A percentile compares a stretch with the other conserved stretches of the same genome.
These are phyloP conservation scores for Cephus cinctus DNA, from an alignment of 1,140 invertebrate genomes.

Conservation along the genomic window DNA sequence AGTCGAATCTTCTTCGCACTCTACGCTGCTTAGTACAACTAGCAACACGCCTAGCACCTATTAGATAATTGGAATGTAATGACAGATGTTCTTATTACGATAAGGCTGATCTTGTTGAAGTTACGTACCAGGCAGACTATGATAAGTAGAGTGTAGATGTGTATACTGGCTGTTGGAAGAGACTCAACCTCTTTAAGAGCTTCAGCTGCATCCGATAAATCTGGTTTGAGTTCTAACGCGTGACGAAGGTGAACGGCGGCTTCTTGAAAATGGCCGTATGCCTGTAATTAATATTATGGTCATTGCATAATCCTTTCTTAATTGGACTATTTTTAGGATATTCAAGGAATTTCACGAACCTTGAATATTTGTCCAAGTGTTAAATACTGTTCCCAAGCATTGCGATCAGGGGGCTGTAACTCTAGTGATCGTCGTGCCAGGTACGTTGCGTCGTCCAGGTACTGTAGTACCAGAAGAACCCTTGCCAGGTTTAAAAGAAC, in stretches of 20 bases:
- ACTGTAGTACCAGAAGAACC: conserved; percentile 81
- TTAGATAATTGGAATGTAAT: conserved; percentile 26
- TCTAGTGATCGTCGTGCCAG: conserved; percentile 73
- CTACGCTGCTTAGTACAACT: conserved; percentile 71
- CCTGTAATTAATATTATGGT: conserved; percentile 44
- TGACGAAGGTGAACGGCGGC: conserved; percentile 78
- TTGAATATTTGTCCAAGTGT: conserved; percentile 83
- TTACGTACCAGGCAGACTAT: conserved; percentile 76
- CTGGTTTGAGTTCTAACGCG: conserved; percentile 77
- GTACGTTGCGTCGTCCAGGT: conserved; percentile 85
- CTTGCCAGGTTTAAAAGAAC: conserved; percentile 80
- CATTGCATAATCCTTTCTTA: conserved; percentile 8
- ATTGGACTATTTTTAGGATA: no score
- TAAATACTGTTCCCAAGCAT: conserved; percentile 88
- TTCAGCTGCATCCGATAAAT: conserved; percentile 74
- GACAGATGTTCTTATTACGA: conserved; percentile 11
- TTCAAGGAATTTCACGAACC: no score
- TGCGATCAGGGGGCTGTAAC: conserved; percentile 77
- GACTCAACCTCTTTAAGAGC: conserved; percentile 78
- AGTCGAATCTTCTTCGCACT: conserved; percentile 57
- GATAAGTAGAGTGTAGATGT: conserved; percentile 81
- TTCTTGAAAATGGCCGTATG: conserved; percentile 82
- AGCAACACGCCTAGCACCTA: conserved; percentile 77
- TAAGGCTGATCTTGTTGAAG: conserved; percentile 1
- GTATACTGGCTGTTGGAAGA: conserved; percentile 70